These are phyloP conservation scores for Gymnobelideus leadbeateri DNA, from an alignment of 2,113 vertebrate species.

Conservation along the genomic window DNA sequence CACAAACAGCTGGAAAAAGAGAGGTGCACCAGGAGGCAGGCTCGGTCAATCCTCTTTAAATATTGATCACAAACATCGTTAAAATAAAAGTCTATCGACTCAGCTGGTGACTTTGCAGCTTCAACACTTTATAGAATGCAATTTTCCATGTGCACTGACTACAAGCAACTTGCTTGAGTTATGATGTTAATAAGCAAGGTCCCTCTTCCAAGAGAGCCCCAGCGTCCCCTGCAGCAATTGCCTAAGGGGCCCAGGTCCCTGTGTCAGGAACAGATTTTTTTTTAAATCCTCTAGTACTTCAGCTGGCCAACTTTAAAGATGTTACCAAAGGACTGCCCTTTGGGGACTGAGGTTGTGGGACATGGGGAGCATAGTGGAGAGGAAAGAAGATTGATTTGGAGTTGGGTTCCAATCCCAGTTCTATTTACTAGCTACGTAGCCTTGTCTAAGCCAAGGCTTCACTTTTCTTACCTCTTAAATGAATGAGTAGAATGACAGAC, in stretches of 20 bases:
- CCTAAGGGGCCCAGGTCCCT: conserved; percentile 32
- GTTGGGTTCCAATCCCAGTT: neutral
- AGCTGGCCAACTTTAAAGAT: neutral
- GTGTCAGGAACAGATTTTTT: neutral
- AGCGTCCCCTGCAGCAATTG: conserved; percentile 61
- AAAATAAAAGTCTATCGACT: conserved; percentile 82
- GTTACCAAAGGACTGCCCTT: neutral
- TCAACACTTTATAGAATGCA: conserved; percentile 66
- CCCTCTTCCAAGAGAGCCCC: conserved; percentile 57
- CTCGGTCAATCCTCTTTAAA: conserved; percentile 84
- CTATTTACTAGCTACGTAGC: neutral
- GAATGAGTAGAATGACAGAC: neutral
- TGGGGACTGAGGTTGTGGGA: neutral
- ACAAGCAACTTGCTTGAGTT: conserved; percentile 79
- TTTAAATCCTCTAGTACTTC: neutral
- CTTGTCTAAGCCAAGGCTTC: neutral
- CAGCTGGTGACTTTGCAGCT: conserved; percentile 69
- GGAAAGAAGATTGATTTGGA: neutral
- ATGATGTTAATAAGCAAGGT: conserved; percentile 82
- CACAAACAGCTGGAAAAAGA: conserved; percentile 76
- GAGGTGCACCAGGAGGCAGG: conserved; percentile 54
- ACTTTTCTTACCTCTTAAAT: neutral
- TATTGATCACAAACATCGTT: conserved; percentile 84
- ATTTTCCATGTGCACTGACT: conserved; percentile 70
- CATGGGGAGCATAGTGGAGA: neutral